Evolutionary conservation across 2,113 vertebrate genomes (phyloP).

Genomic region (Rhizomys pruinosus): DNA sequence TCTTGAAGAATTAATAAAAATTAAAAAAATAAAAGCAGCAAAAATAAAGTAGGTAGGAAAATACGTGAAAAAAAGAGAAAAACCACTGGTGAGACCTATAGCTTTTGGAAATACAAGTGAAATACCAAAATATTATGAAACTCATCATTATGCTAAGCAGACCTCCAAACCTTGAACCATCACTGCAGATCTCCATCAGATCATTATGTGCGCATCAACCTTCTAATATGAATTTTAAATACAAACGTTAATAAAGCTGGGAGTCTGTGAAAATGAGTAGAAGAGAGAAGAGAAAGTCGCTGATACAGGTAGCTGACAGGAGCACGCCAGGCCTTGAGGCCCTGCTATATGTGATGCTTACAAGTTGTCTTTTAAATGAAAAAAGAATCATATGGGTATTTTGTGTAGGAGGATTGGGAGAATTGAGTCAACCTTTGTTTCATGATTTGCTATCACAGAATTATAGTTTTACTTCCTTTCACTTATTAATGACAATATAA

Average conservation of each 20-base stretch:
- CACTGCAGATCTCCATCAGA: background rate
- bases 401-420: slow-evolving; percentile 19
- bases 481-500: background rate
- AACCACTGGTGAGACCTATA: background rate
- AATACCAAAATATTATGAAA: slow-evolving; percentile 41
- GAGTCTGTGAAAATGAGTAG: background rate
- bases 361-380: slow-evolving; percentile 18
- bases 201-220: background rate
- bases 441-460: background rate
- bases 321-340: background rate
- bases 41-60: too few species aligned
- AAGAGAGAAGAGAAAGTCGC: background rate
- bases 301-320: background rate
- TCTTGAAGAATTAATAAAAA: too few species aligned
- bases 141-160: background rate
- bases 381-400: background rate
- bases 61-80: slow-evolving; percentile 28
- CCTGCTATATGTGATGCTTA: background rate
- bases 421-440: background rate
- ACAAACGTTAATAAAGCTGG: background rate
- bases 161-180: slow-evolving; percentile 11
- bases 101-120: slow-evolving; percentile 14
- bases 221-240: slow-evolving; percentile 32
- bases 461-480: background rate
- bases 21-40: too few species aligned